Evolutionary conservation across 2,888 invertebrate genomes (phyloP), one percentile per base, ranked within the genome.

Genomic region (Apamea sordens): DNA sequence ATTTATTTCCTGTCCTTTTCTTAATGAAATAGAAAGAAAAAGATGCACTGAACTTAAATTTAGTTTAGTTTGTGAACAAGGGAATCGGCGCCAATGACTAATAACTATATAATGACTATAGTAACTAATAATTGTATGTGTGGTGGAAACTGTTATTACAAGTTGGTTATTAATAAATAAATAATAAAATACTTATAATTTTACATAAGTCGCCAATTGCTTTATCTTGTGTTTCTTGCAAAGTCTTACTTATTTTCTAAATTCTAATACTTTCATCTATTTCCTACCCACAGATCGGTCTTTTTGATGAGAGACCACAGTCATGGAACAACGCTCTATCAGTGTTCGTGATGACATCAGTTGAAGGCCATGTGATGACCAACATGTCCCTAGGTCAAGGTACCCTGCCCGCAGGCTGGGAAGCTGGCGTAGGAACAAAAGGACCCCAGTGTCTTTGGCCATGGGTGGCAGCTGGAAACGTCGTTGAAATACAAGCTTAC

Each of bases 401-500:
- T 0, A 91, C 95, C 78, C 93, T 98, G 76, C 98, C 98, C 0
- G 97, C 96, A 0, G 97, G 97, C 36, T 98, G 98, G 98, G 91
- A 94, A 64, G 87, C 87, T 0, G 94, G 96, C 5, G 88, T 95
- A 90, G 95, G 97, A 73, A 80, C 89, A 76, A 95, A 90, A 70
- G 96, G 94, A 0, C 94, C 96, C 0, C 94, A 95, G 59, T 98
- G 98, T 90, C 95, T 98, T 53, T 98, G 98, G 90, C 98, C 98
- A 76, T 98, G 98, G 97, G 97, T 98, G 28, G 98, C 98, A 24
- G 97, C 98, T 68, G 97, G 97, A 72, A 97, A 97, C 86, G 94
- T 3, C 5, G n/a, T 93, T n/a, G 96, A 96, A 36, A 97, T 98
- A 82, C 94, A 97, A 53, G 97, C 98, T 67, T 97, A 97, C 74